phyloP scores from a whole-genome alignment of 2,888 invertebrate species.

The Drosophila paramelanica region DNA sequence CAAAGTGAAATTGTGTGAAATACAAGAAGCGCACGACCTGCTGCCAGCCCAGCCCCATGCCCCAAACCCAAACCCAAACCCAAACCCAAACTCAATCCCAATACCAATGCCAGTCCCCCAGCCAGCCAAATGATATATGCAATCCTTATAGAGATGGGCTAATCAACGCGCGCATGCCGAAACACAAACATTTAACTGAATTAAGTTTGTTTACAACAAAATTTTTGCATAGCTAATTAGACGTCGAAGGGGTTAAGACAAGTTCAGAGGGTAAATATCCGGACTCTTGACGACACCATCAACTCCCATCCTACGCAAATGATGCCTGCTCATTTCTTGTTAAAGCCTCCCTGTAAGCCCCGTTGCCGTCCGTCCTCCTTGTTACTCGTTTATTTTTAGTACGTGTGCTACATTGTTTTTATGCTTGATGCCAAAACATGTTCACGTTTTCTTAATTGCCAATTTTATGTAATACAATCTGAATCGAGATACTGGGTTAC shows the following conservation, averaged over 20 bases:
- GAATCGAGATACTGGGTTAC: neutral
- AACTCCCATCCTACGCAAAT: constrained; percentile 37
- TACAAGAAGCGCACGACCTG: constrained; percentile 27
- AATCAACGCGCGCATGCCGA: constrained; percentile 71
- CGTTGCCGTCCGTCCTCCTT: neutral
- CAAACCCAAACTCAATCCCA: neutral
- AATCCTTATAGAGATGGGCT: constrained; percentile 40
- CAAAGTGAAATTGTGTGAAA: constrained; percentile 53
- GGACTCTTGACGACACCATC: neutral
- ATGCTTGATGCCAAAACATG: constrained; percentile 19
- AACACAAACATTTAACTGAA: constrained; percentile 78
- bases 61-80: neutral
- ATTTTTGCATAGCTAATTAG: constrained; percentile 78
- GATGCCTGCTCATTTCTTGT: constrained; percentile 40
- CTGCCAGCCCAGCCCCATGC: neutral
- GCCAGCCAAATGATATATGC: constrained; percentile 45
- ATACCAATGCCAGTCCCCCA: neutral
- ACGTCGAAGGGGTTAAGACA: constrained; percentile 34
- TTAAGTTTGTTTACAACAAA: constrained; percentile 72
- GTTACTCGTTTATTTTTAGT: constrained; percentile 9
- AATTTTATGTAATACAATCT: constrained; percentile 4
- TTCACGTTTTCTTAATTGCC: constrained; percentile 17
- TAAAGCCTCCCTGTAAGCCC: constrained; percentile 9
- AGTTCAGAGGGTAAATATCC: constrained; percentile 38
- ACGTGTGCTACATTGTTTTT: constrained; percentile 11